These are phyloP conservation scores for Lycaena phlaeas DNA, from an alignment of 2,888 invertebrate genomes.

Conservation along the genomic window DNA sequence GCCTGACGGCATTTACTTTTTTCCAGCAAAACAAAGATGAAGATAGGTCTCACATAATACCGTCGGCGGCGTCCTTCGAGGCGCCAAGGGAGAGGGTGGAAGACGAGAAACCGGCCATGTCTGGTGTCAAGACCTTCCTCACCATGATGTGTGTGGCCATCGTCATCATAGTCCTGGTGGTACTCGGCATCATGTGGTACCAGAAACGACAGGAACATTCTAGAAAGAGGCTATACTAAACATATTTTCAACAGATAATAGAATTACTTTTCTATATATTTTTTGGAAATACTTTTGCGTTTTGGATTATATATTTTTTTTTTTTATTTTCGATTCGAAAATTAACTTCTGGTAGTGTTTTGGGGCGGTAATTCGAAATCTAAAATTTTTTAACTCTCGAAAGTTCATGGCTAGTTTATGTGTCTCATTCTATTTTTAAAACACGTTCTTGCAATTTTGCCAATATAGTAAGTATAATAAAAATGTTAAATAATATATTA, in stretches of 20 bases:
- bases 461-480: too few species aligned
- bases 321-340: neutral
- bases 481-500: too few species aligned
- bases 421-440: too few species aligned
- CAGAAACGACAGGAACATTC: conserved; percentile 92
- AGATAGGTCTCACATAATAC: conserved; percentile 87
- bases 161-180: conserved; percentile 85
- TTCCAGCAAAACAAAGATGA: conserved; percentile 75
- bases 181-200: conserved; percentile 93
- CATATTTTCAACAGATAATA: neutral
- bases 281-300: neutral
- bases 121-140: conserved; percentile 92
- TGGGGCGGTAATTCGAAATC: neutral
- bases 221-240: conserved; percentile 83
- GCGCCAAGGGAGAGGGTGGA: conserved; percentile 93
- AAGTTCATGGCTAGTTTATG: too few species aligned
- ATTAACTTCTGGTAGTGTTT: neutral
- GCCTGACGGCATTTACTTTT: too few species aligned
- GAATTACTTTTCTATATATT: neutral
- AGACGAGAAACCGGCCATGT: conserved; percentile 89
- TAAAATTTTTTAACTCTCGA: too few species aligned
- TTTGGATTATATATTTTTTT: neutral
- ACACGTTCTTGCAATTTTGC: too few species aligned
- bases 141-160: conserved; percentile 89
- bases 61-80: conserved; percentile 91